These are phyloP conservation scores for Adelphocoris suturalis DNA, from an alignment of 2,888 invertebrate species.

Conservation along the genomic window DNA sequence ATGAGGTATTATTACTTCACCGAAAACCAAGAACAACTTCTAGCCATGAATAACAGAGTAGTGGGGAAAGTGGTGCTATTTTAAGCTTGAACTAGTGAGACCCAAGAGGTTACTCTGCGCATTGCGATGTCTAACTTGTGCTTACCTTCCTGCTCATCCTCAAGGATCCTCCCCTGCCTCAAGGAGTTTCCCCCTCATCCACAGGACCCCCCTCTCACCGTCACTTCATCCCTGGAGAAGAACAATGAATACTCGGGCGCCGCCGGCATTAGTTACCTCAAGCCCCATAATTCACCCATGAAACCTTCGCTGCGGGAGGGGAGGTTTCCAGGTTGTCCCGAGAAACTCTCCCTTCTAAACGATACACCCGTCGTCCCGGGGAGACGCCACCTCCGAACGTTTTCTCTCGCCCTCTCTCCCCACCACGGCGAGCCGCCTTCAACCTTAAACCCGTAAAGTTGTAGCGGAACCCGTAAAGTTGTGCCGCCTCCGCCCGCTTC, in stretches of 20 bases:
- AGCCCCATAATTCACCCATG: not conserved
- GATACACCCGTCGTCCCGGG: not conserved
- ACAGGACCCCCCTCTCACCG: not conserved
- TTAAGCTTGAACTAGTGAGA: not conserved
- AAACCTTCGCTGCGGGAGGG: not conserved
- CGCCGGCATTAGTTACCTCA: slow-evolving; percentile 22
- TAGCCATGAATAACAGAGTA: no score
- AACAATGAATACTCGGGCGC: slow-evolving; percentile 34
- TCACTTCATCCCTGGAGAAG: not conserved
- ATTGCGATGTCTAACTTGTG: slow-evolving; percentile 11
- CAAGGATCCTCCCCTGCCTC: not conserved
- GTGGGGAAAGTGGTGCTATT: no score
- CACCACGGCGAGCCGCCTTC: not conserved
- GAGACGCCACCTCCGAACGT: not conserved
- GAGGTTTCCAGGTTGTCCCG: not conserved
- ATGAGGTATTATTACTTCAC: no score
- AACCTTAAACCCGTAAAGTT: slow-evolving; percentile 19
- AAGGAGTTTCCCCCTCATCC: not conserved
- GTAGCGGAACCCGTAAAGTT: slow-evolving; percentile 32
- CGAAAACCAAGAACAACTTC: no score
- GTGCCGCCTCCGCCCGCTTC: not conserved
- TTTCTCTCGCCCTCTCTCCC: not conserved
- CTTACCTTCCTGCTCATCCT: not conserved
- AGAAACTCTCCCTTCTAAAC: slow-evolving; percentile 6
- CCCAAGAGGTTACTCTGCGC: not conserved